Conservation (phyloP, 2,888 invertebrate genomes). For the Artemia sinica region DNA sequence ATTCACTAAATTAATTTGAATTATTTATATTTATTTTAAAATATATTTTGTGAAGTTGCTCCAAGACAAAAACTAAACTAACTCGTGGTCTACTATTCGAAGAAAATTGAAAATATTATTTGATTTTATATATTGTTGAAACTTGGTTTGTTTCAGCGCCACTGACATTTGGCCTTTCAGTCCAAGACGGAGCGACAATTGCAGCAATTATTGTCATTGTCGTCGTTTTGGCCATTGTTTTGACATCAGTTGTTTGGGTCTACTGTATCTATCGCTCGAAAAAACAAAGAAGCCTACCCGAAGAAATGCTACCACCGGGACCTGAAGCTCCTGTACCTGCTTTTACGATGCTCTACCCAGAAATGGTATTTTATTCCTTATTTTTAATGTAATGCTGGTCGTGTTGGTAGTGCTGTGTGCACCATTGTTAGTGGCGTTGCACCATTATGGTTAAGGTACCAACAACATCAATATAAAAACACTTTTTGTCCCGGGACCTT, state of each 20-base stretch:
- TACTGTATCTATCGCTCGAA: constrained; percentile 72
- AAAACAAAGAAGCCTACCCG: constrained; percentile 40
- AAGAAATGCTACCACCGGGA: constrained; percentile 12
- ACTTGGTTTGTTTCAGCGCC: constrained; percentile 30
- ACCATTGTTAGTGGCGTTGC: no score
- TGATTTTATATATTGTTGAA: no score
- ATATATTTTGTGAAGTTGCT: constrained; percentile 9
- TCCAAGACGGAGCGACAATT: constrained; percentile 49
- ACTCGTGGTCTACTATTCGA: no score
- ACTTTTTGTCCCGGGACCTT: no score
- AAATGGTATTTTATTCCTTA: constrained; percentile 2
- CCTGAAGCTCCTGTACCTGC: not conserved
- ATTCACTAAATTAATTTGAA: not conserved
- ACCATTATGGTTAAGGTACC: no score
- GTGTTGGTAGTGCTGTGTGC: no score
- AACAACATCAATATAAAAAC: no score
- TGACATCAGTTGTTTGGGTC: constrained; percentile 80
- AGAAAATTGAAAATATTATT: no score
- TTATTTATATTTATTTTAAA: constrained; percentile 10
- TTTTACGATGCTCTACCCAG: constrained; percentile 16
- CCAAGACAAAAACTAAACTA: no score
- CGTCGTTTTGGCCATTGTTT: constrained; percentile 72
- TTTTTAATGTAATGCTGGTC: no score
- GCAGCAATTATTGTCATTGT: constrained; percentile 74
- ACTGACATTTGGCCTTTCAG: constrained; percentile 34